These are phyloP conservation scores for Tiphia femorata DNA, from an alignment of 2,888 invertebrate species.

Conservation along the genomic window DNA sequence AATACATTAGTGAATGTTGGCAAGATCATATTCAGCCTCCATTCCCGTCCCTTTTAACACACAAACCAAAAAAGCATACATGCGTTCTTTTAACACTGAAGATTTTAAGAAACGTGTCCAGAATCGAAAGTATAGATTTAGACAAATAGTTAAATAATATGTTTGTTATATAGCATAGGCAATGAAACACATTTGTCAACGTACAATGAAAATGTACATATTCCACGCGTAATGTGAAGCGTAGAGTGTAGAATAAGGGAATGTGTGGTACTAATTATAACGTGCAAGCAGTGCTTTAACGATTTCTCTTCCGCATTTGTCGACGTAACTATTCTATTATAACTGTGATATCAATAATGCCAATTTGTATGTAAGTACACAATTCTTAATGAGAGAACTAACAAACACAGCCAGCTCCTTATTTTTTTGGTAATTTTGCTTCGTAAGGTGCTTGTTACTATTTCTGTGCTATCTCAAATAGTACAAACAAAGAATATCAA, in stretches of 20 bases:
- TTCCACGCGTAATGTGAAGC: constrained; percentile 10
- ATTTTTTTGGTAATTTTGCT: background rate
- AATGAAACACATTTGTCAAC: constrained; percentile 6
- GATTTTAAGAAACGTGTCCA: too few species aligned
- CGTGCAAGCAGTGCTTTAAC: constrained; percentile 31
- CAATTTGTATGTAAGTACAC: constrained; percentile 43
- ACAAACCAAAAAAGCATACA: too few species aligned
- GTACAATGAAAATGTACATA: constrained; percentile 11
- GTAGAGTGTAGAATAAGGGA: background rate
- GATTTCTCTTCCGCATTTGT: constrained; percentile 46
- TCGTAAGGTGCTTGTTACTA: background rate
- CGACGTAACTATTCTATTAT: constrained; percentile 49
- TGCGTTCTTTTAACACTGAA: too few species aligned
- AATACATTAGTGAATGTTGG: too few species aligned
- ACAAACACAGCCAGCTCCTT: background rate
- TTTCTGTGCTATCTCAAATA: too few species aligned
- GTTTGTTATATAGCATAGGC: too few species aligned
- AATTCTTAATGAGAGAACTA: constrained; percentile 6
- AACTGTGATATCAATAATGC: constrained; percentile 60
- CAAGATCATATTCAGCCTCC: too few species aligned
- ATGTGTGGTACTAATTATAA: constrained; percentile 9
- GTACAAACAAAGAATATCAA: too few species aligned
- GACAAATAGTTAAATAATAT: constrained; percentile 9
- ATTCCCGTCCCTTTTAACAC: too few species aligned
- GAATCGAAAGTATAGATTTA: constrained; percentile 48